Evolutionary conservation across 1,140 invertebrate species (phyloP).

Genomic region (Polypedilum pembai): DNA sequence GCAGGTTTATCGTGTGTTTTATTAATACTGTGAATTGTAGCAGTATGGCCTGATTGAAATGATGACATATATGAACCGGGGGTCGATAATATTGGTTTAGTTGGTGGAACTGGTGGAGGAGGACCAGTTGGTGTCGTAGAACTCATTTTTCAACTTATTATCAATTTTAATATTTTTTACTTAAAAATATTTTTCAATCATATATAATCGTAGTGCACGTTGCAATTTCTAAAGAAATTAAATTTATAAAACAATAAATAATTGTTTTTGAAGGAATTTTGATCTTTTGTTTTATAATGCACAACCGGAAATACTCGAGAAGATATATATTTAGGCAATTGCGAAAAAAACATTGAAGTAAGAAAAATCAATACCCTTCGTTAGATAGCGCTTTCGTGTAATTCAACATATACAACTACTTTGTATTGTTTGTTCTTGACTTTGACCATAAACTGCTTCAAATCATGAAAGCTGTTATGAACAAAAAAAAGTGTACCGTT

Average conservation of each 20-base stretch:
- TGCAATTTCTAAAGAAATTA: not conserved
- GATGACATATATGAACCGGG: slow-evolving; percentile 31
- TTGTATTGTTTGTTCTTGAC: slow-evolving; percentile 8
- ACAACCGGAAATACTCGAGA: not conserved
- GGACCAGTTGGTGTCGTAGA: not conserved
- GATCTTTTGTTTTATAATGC: not conserved
- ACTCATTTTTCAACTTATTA: slow-evolving; percentile 2
- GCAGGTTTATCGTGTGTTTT: slow-evolving; percentile 37
- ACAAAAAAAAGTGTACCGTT: too few relatives aligned
- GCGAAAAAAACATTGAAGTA: too few relatives aligned
- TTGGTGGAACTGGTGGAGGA: slow-evolving; percentile 31
- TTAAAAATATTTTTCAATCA: not conserved
- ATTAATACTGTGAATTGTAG: slow-evolving; percentile 31
- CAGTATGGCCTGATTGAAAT: slow-evolving; percentile 29
- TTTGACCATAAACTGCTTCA: not conserved
- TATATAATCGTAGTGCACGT: not conserved
- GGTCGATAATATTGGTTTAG: slow-evolving; percentile 32
- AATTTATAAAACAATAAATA: not conserved
- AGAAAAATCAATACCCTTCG: too few relatives aligned
- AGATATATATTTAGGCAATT: too few relatives aligned
- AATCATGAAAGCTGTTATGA: not conserved
- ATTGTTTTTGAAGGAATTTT: not conserved
- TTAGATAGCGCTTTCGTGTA: too few relatives aligned
- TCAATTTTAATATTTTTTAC: not conserved
- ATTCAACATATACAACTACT: not conserved